Evolutionary conservation across 1,140 invertebrate species (phyloP), one percentile per base, ranked within the genome.

Genomic region (Bombus consobrinus): DNA sequence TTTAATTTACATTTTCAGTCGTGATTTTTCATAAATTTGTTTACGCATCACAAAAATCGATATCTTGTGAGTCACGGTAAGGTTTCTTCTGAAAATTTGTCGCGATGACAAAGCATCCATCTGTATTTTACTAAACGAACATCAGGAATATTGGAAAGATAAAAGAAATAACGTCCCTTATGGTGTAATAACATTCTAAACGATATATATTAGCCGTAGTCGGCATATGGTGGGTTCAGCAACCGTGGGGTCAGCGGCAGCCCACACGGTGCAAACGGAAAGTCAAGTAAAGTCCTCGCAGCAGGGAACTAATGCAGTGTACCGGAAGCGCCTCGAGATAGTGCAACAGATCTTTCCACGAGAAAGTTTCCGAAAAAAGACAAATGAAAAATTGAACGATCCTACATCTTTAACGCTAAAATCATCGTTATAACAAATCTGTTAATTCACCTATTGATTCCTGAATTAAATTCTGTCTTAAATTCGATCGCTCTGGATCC

Each of bases 201-300:
- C 32, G 62, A 47, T 47, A n/a, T 34, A 13, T 3, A 28, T 53
- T 75, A 28, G 25, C 5, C 13, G 18, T 47, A 68, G 34, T 10
- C 41, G 2, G 41, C 66, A 22, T 25, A 43, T 6, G 25, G 43
- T 22, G 73, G 62, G 81, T 77, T 83, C 81, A 77, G 81, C 73
- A 77, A 68, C 81, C 73, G 53, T 62, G 73, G 73, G 73, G 81
- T 83, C 81, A 83, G 39, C 76, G 28, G 32, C 81, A 83, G 28
- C 81, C 81, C 81, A 83, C 81, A 83, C 73, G 72, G 34, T 68
- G 25, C 34, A 43, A 59, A 72, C 47, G 37, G 69, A 69, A 75
- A 76, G 57, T 37, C 69, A 64, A 75, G 81, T 22, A 68, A 83
- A 83, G 69, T 83, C 62, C 62, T 53, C 57, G 12, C 71, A 47